These are phyloP conservation scores for Lasioglossum calceatum DNA, from an alignment of 2,888 invertebrate genomes.

Conservation along the genomic window DNA sequence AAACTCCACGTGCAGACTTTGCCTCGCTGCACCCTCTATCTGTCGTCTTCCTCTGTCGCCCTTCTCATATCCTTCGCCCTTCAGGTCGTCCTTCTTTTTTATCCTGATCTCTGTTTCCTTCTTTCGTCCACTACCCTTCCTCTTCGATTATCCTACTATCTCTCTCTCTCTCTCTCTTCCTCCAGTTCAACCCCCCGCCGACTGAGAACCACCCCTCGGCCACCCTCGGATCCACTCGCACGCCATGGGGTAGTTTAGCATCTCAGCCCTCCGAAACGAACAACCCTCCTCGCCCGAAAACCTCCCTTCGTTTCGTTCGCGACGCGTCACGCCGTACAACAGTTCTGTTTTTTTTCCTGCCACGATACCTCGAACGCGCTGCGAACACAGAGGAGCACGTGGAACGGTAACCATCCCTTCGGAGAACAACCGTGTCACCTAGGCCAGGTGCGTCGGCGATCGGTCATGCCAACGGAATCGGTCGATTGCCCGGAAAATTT, in stretches of 20 bases:
- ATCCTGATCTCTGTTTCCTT: constrained; percentile 51
- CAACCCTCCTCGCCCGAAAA: background rate
- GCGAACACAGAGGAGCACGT: background rate
- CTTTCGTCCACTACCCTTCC: constrained; percentile 50
- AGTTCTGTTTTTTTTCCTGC: constrained; percentile 39
- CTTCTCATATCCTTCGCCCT: constrained; percentile 19
- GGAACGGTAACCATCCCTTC: constrained; percentile 21
- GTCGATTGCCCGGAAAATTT: constrained; percentile 23
- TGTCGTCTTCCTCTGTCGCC: constrained; percentile 75
- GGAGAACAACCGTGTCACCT: constrained; percentile 15
- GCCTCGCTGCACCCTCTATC: constrained; percentile 51
- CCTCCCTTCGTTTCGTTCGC: constrained; percentile 29
- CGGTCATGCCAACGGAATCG: constrained; percentile 1
- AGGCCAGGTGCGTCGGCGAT: constrained; percentile 47
- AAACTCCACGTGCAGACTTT: constrained; percentile 71
- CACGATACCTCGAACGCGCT: constrained; percentile 48
- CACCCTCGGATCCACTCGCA: constrained; percentile 81
- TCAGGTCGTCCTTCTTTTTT: constrained; percentile 47
- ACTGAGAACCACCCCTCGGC: constrained; percentile 69
- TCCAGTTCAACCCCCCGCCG: constrained; percentile 66
- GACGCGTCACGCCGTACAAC: constrained; percentile 57
- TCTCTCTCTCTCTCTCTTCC: constrained; percentile 56
- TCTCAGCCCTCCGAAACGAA: constrained; percentile 72
- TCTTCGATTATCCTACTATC: constrained; percentile 34
- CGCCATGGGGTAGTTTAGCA: constrained; percentile 82